A percentile compares a stretch with the other conserved stretches of the same genome.
Conservation (phyloP, 2,888 invertebrate genomes). For the Ennomos fuscantarius region DNA sequence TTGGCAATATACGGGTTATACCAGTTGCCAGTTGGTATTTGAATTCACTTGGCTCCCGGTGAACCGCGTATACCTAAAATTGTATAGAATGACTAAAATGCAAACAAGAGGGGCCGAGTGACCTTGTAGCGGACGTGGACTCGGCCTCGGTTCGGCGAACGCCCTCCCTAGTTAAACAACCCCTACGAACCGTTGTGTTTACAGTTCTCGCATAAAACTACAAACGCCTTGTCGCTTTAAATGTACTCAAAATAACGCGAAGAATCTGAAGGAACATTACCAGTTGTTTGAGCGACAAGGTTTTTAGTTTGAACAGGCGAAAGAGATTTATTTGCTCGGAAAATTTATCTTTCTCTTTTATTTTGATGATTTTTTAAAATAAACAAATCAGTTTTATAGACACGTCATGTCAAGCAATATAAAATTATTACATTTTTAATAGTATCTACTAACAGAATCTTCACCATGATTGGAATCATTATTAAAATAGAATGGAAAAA, state of each 20-base stretch:
- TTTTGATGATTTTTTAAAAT: neutral
- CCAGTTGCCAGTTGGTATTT: too few relatives aligned
- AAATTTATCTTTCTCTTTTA: conserved; percentile 10
- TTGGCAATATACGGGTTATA: too few relatives aligned
- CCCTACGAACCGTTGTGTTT: conserved; percentile 32
- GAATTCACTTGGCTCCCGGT: too few relatives aligned
- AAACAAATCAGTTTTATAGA: too few relatives aligned
- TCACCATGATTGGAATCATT: too few relatives aligned
- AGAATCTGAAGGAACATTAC: too few relatives aligned
- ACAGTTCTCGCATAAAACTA: conserved; percentile 14
- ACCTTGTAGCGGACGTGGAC: conserved; percentile 15
- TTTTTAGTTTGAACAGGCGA: neutral
- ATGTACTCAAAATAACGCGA: neutral
- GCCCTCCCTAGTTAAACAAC: conserved; percentile 26
- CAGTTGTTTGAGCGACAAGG: neutral
- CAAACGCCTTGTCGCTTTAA: conserved; percentile 5
- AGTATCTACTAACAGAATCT: too few relatives aligned
- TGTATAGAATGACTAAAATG: conserved; percentile 4
- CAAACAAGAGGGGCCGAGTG: conserved; percentile 15
- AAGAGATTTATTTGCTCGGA: conserved; percentile 21
- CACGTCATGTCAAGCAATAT: too few relatives aligned
- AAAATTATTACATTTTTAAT: too few relatives aligned
- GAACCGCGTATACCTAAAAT: too few relatives aligned
- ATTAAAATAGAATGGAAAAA: too few relatives aligned
- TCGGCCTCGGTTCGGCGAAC: conserved; percentile 9